phyloP scores from a whole-genome alignment of 2,888 invertebrate species.

The Cephalotes varians region DNA sequence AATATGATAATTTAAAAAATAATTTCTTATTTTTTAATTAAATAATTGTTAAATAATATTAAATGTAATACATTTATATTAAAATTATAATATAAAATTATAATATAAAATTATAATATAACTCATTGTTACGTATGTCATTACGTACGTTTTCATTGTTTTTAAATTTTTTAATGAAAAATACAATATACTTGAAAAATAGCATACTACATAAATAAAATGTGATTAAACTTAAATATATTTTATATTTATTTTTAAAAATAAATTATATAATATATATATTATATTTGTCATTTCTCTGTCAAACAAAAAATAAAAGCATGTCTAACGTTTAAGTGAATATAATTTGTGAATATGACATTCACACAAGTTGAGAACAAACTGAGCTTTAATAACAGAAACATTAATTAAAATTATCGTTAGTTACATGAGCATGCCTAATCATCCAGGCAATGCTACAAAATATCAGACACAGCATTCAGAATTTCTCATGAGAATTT shows the following conservation, averaged over 20 bases:
- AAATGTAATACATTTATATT: neutral
- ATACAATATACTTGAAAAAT: neutral
- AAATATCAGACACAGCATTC: neutral
- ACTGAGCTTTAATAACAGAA: neutral
- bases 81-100: neutral
- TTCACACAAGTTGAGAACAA: neutral
- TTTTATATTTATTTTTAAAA: neutral
- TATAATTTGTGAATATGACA: neutral
- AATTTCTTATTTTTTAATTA: neutral
- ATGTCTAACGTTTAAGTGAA: neutral
- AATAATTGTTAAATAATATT: neutral
- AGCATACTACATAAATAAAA: neutral
- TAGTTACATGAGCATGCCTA: neutral
- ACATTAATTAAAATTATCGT: neutral
- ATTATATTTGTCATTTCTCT: neutral
- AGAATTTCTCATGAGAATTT: conserved; percentile 12
- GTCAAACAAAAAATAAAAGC: neutral
- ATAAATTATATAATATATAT: neutral
- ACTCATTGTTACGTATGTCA: neutral
- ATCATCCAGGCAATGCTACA: neutral
- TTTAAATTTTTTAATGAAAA: neutral
- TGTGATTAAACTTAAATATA: neutral
- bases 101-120: neutral
- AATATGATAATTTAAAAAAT: neutral
- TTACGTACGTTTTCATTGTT: neutral